Percentiles rank a stretch among this genome's conserved stretches.
Evolutionary conservation across 2,113 vertebrate species (phyloP).

Genomic region (Bambusicola thoracicus): DNA sequence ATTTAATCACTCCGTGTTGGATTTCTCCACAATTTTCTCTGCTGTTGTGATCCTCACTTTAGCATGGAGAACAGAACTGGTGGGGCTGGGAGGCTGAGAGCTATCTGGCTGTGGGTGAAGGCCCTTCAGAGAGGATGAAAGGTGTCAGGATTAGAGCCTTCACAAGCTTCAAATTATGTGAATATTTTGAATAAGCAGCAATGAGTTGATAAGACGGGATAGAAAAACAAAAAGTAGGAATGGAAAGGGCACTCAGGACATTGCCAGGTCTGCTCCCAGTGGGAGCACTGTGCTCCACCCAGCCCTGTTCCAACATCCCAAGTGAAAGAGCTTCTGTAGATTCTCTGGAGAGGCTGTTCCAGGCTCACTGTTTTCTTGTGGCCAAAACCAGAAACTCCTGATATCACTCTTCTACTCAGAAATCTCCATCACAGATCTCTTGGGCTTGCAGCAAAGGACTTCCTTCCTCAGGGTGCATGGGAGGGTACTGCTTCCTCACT

Average conservation of each 20-base stretch:
- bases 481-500: not conserved
- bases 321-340: not conserved
- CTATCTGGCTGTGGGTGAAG: not conserved
- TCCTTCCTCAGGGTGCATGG: fast-evolving
- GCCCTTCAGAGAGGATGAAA: not conserved
- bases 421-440: not conserved
- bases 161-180: not conserved
- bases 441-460: not conserved
- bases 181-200: not conserved
- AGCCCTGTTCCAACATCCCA: fast-evolving
- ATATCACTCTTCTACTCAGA: fast-evolving
- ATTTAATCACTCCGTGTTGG: not conserved
- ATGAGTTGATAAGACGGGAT: not conserved
- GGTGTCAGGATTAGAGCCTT: not conserved
- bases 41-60: not conserved
- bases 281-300: fast-evolving
- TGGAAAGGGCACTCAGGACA: not conserved
- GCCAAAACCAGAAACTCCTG: not conserved
- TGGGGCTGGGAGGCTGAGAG: not conserved
- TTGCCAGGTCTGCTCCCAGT: not conserved
- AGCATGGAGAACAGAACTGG: not conserved
- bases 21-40: not conserved
- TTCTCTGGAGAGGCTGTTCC: not conserved
- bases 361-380: not conserved
- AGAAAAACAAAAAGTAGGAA: not conserved